phyloP scores from a whole-genome alignment of 2,797 vertebrate genomes.

The Leptatherina wallacei region DNA sequence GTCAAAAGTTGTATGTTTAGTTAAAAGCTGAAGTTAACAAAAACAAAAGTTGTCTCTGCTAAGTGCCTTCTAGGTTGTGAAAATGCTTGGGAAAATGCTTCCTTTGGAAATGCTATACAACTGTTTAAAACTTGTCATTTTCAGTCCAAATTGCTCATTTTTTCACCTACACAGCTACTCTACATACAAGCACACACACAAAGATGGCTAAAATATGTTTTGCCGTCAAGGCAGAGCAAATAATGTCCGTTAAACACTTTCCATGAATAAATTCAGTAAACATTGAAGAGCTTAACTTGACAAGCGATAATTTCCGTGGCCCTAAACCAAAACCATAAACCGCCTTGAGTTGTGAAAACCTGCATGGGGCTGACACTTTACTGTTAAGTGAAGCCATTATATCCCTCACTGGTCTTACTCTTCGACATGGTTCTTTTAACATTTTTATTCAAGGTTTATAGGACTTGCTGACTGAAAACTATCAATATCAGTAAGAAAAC shows the following conservation, averaged over 20 bases:
- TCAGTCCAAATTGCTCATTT: not conserved
- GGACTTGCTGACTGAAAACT: not conserved
- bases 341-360: conserved; percentile 38
- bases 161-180: not conserved
- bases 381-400: conserved; percentile 40
- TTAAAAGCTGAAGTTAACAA: not conserved
- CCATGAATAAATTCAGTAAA: conserved; percentile 33
- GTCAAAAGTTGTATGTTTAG: not conserved
- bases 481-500: not conserved
- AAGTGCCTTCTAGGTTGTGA: not conserved
- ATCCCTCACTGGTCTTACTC: conserved; percentile 13
- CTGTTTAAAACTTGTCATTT: not conserved
- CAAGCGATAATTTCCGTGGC: conserved; percentile 34
- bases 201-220: not conserved
- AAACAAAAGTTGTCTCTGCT: not conserved
- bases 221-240: too few species aligned
- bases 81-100: conserved; percentile 8
- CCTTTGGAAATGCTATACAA: conserved; percentile 9
- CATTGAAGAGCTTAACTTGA: conserved; percentile 31
- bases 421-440: not conserved
- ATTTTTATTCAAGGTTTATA: not conserved
- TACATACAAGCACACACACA: not conserved
- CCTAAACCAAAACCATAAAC: conserved; percentile 34
- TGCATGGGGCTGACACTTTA: conserved; percentile 24
- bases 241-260: conserved; percentile 27